These are phyloP conservation scores for Erebia aethiops DNA, from an alignment of 2,888 invertebrate genomes.

Conservation along the genomic window DNA sequence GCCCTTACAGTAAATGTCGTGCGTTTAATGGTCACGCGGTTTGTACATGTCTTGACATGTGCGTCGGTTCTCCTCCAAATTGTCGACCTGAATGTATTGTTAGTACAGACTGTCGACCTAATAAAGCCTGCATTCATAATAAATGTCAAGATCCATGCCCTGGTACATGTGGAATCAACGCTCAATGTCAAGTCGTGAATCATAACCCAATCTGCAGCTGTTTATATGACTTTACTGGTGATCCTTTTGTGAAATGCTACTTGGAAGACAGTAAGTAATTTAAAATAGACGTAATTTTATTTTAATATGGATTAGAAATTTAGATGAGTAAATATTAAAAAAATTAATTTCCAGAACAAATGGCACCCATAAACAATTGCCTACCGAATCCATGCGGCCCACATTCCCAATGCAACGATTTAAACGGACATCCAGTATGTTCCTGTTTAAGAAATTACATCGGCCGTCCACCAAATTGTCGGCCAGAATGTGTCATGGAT, in stretches of 20 bases:
- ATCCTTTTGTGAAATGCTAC: constrained; percentile 89
- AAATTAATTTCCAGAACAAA: constrained; percentile 63
- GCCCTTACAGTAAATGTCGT: constrained; percentile 89
- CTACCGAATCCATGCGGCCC: constrained; percentile 89
- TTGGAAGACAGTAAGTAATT: constrained; percentile 84
- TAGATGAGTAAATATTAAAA: constrained; percentile 18
- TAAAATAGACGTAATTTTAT: constrained; percentile 25
- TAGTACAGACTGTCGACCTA: constrained; percentile 89
- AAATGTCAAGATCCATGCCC: constrained; percentile 91
- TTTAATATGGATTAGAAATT: constrained; percentile 32
- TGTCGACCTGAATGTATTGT: constrained; percentile 91
- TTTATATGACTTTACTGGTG: constrained; percentile 86
- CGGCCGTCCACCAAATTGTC: constrained; percentile 90
- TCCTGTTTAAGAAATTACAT: constrained; percentile 88
- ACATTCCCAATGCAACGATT: constrained; percentile 88
- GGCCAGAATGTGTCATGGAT: constrained; percentile 89
- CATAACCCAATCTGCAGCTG: constrained; percentile 92
- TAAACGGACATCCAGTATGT: constrained; percentile 87
- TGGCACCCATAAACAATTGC: constrained; percentile 83
- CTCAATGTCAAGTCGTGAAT: constrained; percentile 89
- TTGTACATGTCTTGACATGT: constrained; percentile 89
- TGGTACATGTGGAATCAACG: constrained; percentile 89
- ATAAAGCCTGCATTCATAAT: constrained; percentile 89
- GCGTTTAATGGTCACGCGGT: constrained; percentile 88
- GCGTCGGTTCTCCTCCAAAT: constrained; percentile 88